Evolutionary conservation across 2,888 invertebrate genomes (phyloP).

Genomic region (Drosophila engyochracea): DNA sequence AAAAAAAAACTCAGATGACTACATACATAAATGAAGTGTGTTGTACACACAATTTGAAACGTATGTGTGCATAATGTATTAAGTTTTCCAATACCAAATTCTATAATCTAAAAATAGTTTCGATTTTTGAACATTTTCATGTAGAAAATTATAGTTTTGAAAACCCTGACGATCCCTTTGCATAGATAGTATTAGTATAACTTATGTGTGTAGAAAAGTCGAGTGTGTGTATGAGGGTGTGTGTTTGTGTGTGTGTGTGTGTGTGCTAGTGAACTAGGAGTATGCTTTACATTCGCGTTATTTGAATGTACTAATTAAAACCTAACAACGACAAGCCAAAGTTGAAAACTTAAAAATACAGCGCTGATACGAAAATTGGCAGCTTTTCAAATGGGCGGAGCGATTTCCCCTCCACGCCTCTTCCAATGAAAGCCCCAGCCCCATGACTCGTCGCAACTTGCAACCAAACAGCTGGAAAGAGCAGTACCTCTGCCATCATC

Average conservation of each 20-base stretch:
- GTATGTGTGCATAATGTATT: constrained; percentile 13
- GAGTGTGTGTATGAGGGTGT: neutral
- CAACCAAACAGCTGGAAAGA: constrained; percentile 62
- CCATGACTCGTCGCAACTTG: constrained; percentile 24
- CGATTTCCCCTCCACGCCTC: constrained; percentile 56
- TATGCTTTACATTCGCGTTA: constrained; percentile 35
- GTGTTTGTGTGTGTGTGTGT: neutral
- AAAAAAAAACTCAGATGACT: constrained; percentile 1
- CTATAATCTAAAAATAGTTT: neutral
- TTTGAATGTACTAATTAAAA: constrained; percentile 70
- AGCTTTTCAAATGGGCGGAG: constrained; percentile 70
- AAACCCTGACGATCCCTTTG: neutral
- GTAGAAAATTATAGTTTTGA: neutral
- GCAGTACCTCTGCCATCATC: constrained; percentile 33
- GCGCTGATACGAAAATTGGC: constrained; percentile 43
- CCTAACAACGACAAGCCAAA: constrained; percentile 61
- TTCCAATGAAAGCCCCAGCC: constrained; percentile 59
- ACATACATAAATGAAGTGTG: constrained; percentile 19
- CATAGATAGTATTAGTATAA: neutral
- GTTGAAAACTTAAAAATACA: constrained; percentile 65
- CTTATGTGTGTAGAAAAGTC: neutral
- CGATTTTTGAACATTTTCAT: neutral
- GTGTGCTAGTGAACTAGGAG: neutral
- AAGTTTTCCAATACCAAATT: neutral
- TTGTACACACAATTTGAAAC: constrained; percentile 8